These are phyloP conservation scores for Sus scrofa DNA, from an alignment of 2,113 vertebrate genomes.

Conservation along the genomic window T2T-Sscrofa CM000819.6:85383501-85384000, in stretches of 20 bases:
- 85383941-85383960: background rate
- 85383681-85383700: background rate
- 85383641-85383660: background rate
- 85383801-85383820: no score
- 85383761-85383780: accelerated
- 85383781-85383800: background rate
- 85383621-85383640: background rate
- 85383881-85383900: background rate
- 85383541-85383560: background rate
- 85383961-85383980: background rate
- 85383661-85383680: background rate
- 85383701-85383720: background rate
- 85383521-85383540: background rate
- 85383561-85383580: background rate
- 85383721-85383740: background rate
- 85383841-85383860: background rate
- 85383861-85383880: background rate
- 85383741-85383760: background rate
- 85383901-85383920: background rate
- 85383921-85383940: background rate
- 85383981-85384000: background rate
- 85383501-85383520: background rate
- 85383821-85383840: background rate
- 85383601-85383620: background rate
- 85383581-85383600: background rate